Percentiles rank a stretch among this genome's conserved stretches.
Evolutionary conservation across 2,888 invertebrate genomes (phyloP).

Genomic region (Sphaeridia pumilis): DNA sequence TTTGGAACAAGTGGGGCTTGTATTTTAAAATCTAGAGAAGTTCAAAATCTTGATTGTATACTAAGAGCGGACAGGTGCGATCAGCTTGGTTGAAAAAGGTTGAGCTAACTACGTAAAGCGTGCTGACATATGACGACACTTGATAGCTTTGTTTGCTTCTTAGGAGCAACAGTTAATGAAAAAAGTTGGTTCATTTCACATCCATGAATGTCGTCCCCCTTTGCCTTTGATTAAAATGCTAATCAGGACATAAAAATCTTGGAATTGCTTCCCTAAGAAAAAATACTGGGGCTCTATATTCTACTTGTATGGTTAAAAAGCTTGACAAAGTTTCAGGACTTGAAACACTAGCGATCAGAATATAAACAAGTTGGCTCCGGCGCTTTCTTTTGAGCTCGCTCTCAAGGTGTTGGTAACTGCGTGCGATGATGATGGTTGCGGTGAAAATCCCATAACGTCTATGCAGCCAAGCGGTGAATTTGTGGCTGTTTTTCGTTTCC

Average conservation of each 20-base stretch:
- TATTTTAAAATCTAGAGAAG: too few species aligned
- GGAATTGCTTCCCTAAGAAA: constrained; percentile 7
- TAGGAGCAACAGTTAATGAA: constrained; percentile 20
- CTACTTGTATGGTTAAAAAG: constrained; percentile 18
- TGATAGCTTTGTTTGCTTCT: too few species aligned
- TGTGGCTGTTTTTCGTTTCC: constrained; percentile 4
- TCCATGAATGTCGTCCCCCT: constrained; percentile 17
- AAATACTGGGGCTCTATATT: constrained; percentile 1
- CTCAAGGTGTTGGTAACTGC: not conserved
- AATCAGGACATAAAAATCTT: constrained; percentile 16
- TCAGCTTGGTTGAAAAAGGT: too few species aligned
- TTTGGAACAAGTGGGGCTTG: too few species aligned
- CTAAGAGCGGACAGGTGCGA: too few species aligned
- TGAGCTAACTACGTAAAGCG: too few species aligned
- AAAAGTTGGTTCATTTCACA: constrained; percentile 20
- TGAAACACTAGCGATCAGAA: too few species aligned
- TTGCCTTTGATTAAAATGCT: constrained; percentile 19
- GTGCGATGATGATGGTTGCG: constrained; percentile 16
- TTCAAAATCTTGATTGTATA: too few species aligned
- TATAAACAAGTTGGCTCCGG: too few species aligned
- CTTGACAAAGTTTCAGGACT: constrained; percentile 15
- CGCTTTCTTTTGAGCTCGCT: not conserved
- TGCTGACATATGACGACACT: too few species aligned
- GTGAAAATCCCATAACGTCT: too few species aligned
- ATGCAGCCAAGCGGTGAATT: too few species aligned